Percentiles rank a stretch among this genome's conserved stretches.
phyloP scores from a whole-genome alignment of 2,797 vertebrate genomes.

The Chrysolophus pictus region DNA sequence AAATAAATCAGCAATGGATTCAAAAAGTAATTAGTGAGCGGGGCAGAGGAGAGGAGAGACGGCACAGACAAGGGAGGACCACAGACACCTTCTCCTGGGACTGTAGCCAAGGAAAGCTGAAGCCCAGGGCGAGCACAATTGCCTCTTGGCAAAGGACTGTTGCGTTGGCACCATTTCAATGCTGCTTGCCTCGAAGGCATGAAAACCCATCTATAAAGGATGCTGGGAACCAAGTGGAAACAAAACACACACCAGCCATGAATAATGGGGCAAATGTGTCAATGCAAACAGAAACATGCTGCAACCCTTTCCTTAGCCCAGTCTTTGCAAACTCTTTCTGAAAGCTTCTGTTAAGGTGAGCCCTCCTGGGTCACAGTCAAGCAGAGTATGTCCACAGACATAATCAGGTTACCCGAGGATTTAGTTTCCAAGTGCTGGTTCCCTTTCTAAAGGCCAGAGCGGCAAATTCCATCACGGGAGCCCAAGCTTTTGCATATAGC shows the following conservation, averaged over 20 bases:
- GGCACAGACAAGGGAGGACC: not conserved
- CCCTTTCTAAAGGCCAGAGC: not conserved
- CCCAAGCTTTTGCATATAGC: not conserved
- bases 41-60: not conserved
- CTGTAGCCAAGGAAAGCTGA: not conserved
- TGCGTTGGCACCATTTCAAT: slow-evolving; percentile 9
- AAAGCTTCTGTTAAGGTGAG: slow-evolving; percentile 5
- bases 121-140: slow-evolving; percentile 17
- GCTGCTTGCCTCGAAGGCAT: slow-evolving; percentile 32
- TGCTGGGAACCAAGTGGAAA: slow-evolving; percentile 52
- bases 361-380: not conserved
- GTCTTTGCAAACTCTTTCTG: not conserved
- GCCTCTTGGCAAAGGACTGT: slow-evolving; percentile 40
- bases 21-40: not conserved
- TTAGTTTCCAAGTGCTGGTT: not conserved
- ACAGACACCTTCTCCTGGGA: slow-evolving; percentile 25
- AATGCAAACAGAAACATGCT: not conserved
- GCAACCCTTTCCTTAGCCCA: not conserved
- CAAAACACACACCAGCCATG: slow-evolving; percentile 35
- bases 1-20: not conserved
- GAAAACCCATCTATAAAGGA: slow-evolving; percentile 24
- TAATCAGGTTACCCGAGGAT: not conserved
- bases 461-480: not conserved
- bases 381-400: not conserved
- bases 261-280: slow-evolving; percentile 47